phyloP scores from a whole-genome alignment of 2,113 vertebrate species.

The Theristicus caerulescens region DNA sequence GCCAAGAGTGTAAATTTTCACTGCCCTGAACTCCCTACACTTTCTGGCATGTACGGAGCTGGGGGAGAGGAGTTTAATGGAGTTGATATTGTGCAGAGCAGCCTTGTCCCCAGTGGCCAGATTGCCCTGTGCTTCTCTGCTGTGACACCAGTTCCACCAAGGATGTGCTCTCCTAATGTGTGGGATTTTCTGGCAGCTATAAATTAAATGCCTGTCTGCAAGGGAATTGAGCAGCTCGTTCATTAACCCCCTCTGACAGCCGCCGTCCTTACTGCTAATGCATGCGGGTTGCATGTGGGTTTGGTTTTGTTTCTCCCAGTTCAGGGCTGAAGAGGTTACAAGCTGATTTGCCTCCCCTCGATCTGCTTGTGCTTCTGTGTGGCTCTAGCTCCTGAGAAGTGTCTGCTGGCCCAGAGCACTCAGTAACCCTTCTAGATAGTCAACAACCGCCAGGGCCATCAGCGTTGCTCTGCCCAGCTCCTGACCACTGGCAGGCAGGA shows the following conservation, averaged over 20 bases:
- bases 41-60: not conserved
- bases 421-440: not conserved
- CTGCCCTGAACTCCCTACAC: not conserved
- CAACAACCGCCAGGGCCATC: not conserved
- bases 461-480: not conserved
- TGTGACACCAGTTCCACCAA: not conserved
- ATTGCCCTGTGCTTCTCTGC: not conserved
- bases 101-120: not conserved
- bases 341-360: fast-evolving
- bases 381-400: not conserved
- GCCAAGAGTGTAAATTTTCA: not conserved
- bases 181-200: not conserved
- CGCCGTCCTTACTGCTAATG: not conserved
- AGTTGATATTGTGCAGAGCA: not conserved
- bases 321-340: not conserved
- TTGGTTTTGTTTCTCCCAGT: not conserved
- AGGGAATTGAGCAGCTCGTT: not conserved
- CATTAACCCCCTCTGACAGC: not conserved
- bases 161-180: not conserved
- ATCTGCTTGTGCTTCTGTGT: not conserved
- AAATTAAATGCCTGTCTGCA: not conserved
- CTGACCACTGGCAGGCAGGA: not conserved
- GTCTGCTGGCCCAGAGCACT: not conserved
- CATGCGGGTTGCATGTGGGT: not conserved
- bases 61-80: not conserved